Base-by-base conservation (phyloP, 2,888 invertebrate genomes). In the Trachelus stipa region DNA sequence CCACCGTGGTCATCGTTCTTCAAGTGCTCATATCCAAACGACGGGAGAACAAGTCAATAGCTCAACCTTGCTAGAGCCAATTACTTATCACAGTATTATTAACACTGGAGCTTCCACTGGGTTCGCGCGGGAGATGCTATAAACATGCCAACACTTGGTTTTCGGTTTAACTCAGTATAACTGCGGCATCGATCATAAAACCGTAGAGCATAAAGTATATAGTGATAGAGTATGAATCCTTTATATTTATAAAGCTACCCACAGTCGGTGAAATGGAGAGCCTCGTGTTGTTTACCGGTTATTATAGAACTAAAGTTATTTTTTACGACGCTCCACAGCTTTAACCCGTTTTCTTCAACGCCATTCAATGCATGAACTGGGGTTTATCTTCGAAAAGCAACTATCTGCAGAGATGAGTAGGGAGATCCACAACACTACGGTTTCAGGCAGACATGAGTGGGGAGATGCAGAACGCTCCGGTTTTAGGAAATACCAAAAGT, bases 1-100 rank as follows among this genome's bases (percentile, higher is more conserved):
- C 93, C 92, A 94, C 93, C 92, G 93, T 93, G 91, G 95, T 94
- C 93, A 95, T 95, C 91, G 94, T 94, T 95, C 94, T 91, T 94
- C 93, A 92, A 92, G 92, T 92, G 92, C 35, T 68, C 68, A 75
- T 83, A 85, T 84, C 78, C 81, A 82, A 74, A 69, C 23, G 31
- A 69, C 34, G 11, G 73, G 93, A 93, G 92, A 92, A 92, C 91
- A 90, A 76, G 91, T 92, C 40, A 15, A 23, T 9, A 56, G 23
- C 40, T 56, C 40, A 56, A 23, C 40, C 40, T 56, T 56, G 23
- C 40, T 56, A 23, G 23, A 56, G 40, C 40, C 40, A 56, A 56
- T 56, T 56, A 56, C 23, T 56, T 23, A 23, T 23, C 23, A 56
- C 40, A 56, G 23, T 56, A 56, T 56, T 56, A 56, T 23, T 56